Evolutionary conservation across 2,797 vertebrate species (phyloP).

Genomic region (Basileuterus tristriatus): DNA sequence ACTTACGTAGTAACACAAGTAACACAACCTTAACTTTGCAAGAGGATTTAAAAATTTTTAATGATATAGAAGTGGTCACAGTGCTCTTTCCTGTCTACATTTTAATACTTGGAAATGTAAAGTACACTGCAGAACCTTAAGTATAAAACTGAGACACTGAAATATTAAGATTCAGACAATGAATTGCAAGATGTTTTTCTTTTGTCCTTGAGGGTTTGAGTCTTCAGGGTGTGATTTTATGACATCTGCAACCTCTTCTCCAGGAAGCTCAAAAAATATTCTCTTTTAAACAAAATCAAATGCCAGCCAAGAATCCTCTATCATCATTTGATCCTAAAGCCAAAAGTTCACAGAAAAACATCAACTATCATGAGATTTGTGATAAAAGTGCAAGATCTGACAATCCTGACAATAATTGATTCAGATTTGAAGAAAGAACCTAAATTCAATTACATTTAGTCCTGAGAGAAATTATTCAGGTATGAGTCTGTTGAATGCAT

Average conservation of each 20-base stretch:
- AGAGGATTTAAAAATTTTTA: not conserved
- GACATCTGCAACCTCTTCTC: not conserved
- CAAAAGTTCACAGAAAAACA: not conserved
- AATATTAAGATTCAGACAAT: not conserved
- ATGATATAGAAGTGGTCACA: not conserved
- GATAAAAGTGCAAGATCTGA: not conserved
- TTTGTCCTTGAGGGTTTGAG: not conserved
- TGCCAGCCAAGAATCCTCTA: not conserved
- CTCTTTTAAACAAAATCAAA: constrained; percentile 2
- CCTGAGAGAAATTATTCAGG: constrained; percentile 6
- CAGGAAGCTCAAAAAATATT: not conserved
- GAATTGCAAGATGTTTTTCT: not conserved
- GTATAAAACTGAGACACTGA: not conserved
- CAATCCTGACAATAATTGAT: not conserved
- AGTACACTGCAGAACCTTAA: not conserved
- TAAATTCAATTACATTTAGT: not conserved
- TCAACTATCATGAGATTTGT: not conserved
- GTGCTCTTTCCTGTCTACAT: not conserved
- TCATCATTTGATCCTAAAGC: not conserved
- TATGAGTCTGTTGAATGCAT: not conserved
- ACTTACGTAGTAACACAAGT: not conserved
- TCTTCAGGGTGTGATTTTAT: not conserved
- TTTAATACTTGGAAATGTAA: not conserved
- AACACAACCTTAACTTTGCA: not conserved
- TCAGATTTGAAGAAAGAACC: constrained; percentile 14